phyloP scores from a whole-genome alignment of 2,797 vertebrate species.

The Sebastes itinus region DNA sequence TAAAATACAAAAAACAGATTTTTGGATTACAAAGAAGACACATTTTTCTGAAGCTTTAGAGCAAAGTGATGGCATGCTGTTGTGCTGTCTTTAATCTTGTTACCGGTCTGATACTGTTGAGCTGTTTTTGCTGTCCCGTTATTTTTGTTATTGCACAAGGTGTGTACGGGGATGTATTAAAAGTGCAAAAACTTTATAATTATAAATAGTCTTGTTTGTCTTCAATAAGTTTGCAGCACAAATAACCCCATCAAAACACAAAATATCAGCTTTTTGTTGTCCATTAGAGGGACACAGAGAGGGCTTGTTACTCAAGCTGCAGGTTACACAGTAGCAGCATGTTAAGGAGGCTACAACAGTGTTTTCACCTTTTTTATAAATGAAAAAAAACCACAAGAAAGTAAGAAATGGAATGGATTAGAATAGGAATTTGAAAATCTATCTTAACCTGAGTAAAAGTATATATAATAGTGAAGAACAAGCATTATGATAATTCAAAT shows the following conservation, averaged over 20 bases:
- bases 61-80: conserved; percentile 41
- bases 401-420: neutral
- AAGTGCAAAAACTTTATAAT: conserved; percentile 70
- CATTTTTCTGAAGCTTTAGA: conserved; percentile 23
- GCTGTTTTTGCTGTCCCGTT: conserved; percentile 40
- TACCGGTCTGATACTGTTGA: conserved; percentile 29
- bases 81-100: conserved; percentile 40
- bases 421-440: neutral
- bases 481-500: neutral
- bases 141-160: conserved; percentile 58
- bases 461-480: neutral
- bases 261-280: neutral
- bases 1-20: conserved; percentile 40
- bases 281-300: neutral
- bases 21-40: conserved; percentile 29
- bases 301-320: neutral
- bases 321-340: neutral
- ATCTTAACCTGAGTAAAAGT: fast-evolving
- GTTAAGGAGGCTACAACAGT: neutral
- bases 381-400: neutral
- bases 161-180: conserved; percentile 76
- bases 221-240: neutral
- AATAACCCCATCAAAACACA: neutral
- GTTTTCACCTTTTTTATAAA: neutral
- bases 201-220: conserved; percentile 12